These are phyloP conservation scores for Sinocyclocheilus grahami DNA, from an alignment of 2,113 vertebrate genomes.

Conservation along the genomic window DNA sequence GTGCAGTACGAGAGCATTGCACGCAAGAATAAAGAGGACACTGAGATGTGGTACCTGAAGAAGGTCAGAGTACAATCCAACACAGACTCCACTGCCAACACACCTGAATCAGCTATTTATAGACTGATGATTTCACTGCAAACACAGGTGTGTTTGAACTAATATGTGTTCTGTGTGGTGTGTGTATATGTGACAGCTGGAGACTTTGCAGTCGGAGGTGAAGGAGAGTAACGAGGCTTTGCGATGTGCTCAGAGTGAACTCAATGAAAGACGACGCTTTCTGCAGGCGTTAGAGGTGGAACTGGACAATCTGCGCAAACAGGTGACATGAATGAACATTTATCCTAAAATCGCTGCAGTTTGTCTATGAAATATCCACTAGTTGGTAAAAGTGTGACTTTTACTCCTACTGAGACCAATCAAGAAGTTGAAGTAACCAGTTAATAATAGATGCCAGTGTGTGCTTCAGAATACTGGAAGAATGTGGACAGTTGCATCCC, in stretches of 20 bases:
- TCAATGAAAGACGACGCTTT: slow-evolving; percentile 74
- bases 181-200: slow-evolving; percentile 63
- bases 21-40: slow-evolving; percentile 81
- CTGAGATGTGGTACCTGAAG: slow-evolving; percentile 78
- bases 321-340: slow-evolving; percentile 61
- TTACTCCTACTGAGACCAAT: not conserved
- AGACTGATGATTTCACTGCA: slow-evolving; percentile 14
- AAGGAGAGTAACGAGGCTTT: slow-evolving; percentile 75
- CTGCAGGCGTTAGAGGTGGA: slow-evolving; percentile 79
- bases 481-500: not conserved
- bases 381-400: not conserved
- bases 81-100: not conserved
- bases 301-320: slow-evolving; percentile 74
- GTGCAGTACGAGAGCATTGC: slow-evolving; percentile 79
- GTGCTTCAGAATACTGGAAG: not conserved
- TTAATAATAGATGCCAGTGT: not conserved
- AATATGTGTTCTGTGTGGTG: slow-evolving; percentile 1
- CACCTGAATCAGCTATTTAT: not conserved
- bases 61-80: slow-evolving; percentile 67
- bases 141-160: not conserved
- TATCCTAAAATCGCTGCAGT: not conserved
- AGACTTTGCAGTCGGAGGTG: slow-evolving; percentile 75
- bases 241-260: slow-evolving; percentile 72
- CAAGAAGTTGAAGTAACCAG: not conserved
- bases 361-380: not conserved